Evolutionary conservation across 2,888 invertebrate genomes (phyloP).

Genomic region (Lasioglossum figueresi): DNA sequence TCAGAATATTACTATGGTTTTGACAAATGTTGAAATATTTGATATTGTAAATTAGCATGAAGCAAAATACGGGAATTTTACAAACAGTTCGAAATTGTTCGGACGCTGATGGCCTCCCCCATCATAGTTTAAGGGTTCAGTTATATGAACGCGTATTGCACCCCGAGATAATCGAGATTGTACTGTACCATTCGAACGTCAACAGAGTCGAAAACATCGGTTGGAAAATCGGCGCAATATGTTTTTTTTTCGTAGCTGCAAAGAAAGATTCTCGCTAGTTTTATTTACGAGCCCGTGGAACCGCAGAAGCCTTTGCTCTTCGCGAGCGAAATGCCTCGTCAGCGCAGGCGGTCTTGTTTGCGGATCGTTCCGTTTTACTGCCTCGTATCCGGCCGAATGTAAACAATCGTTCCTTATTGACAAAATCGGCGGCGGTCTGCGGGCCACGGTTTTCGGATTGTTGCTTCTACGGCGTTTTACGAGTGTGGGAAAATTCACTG

Average conservation of each 20-base stretch:
- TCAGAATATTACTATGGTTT: neutral
- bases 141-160: neutral
- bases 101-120: neutral
- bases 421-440: constrained; percentile 62
- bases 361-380: constrained; percentile 62
- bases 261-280: constrained; percentile 8
- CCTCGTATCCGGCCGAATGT: constrained; percentile 60
- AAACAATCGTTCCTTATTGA: constrained; percentile 67
- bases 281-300: constrained; percentile 22
- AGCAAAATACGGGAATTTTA: neutral
- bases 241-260: neutral
- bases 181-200: neutral
- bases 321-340: constrained; percentile 29
- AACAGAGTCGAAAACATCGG: neutral
- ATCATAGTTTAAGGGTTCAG: neutral
- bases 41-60: neutral
- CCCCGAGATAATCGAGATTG: neutral
- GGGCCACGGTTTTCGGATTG: constrained; percentile 41
- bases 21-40: neutral
- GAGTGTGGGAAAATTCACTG: constrained; percentile 66
- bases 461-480: constrained; percentile 65
- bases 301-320: constrained; percentile 58
- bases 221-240: neutral
- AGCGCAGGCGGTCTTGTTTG: constrained; percentile 60
- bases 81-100: neutral